Conservation (phyloP, 2,888 invertebrate species). For the Chironomus riparius region DNA sequence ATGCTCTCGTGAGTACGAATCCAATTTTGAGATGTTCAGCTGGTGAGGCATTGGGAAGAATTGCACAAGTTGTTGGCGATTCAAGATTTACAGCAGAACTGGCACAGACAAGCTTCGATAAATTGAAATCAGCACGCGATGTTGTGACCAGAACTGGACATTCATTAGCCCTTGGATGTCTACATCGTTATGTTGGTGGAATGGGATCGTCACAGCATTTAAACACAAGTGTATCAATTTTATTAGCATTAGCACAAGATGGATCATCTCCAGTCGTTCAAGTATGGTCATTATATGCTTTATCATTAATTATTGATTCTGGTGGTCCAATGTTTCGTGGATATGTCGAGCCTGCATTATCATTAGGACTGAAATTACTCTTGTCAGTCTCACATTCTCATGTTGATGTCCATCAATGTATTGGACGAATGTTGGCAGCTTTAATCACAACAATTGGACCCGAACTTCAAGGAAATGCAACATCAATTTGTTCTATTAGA, state of each 20-base stretch:
- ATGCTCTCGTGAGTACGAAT: constrained; percentile 64
- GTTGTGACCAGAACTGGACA: constrained; percentile 79
- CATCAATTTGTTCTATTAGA: constrained; percentile 63
- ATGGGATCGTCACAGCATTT: constrained; percentile 93
- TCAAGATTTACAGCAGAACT: constrained; percentile 80
- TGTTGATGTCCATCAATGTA: constrained; percentile 86
- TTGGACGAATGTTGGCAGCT: constrained; percentile 87
- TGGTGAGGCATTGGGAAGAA: constrained; percentile 87
- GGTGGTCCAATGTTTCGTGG: constrained; percentile 98
- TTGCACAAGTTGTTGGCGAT: constrained; percentile 83
- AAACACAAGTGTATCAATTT: constrained; percentile 86
- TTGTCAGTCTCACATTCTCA: constrained; percentile 83
- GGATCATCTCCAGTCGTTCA: constrained; percentile 89
- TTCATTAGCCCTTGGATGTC: constrained; percentile 87
- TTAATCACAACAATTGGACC: constrained; percentile 97
- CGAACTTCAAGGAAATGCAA: constrained; percentile 80
- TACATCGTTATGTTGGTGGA: constrained; percentile 92
- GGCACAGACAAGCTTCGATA: constrained; percentile 82
- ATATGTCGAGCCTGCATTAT: constrained; percentile 90
- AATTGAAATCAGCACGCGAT: constrained; percentile 76
- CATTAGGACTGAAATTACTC: constrained; percentile 79
- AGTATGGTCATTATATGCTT: constrained; percentile 94
- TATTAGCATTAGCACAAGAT: constrained; percentile 91
- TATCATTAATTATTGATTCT: constrained; percentile 92
- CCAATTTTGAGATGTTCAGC: constrained; percentile 84